Conservation (phyloP, 2,797 vertebrate species). For the Cygnus olor region DNA sequence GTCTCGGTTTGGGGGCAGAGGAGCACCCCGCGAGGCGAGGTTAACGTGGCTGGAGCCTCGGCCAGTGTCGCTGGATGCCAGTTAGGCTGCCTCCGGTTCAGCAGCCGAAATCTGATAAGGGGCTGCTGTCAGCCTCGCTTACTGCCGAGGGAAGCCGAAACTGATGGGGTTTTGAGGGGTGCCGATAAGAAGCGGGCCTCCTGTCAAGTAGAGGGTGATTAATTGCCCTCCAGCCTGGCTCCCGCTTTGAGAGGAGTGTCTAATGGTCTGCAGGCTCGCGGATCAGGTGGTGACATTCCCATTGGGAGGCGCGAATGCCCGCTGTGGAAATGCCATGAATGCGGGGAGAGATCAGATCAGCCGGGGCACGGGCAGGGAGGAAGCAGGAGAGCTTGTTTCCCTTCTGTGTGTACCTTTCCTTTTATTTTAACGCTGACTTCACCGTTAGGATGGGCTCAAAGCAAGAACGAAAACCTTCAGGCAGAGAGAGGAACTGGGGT, state of each 20-base stretch:
- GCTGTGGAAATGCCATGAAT: background rate
- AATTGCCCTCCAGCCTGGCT: conserved; percentile 65
- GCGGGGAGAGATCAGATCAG: background rate
- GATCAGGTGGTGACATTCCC: conserved; percentile 22
- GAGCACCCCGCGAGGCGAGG: background rate
- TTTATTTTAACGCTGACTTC: background rate
- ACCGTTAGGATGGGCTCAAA: background rate
- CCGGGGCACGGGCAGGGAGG: background rate
- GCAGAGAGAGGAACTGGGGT: background rate
- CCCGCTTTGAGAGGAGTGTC: conserved; percentile 61
- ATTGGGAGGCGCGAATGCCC: background rate
- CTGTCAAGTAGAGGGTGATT: conserved; percentile 77
- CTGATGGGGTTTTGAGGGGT: conserved; percentile 67
- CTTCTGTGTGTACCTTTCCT: background rate
- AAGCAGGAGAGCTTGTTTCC: background rate
- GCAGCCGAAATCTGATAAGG: conserved; percentile 70
- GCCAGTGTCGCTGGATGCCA: background rate
- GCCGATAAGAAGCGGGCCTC: conserved; percentile 75
- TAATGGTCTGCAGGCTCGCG: conserved; percentile 58
- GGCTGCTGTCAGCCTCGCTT: conserved; percentile 67
- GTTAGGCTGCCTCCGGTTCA: background rate
- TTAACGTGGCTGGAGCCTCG: conserved; percentile 4
- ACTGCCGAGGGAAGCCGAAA: conserved; percentile 66
- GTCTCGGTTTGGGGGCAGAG: background rate
- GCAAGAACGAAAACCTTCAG: accelerated